Conservation (phyloP, 2,888 invertebrate genomes). For the Vesta saturnalis region DNA sequence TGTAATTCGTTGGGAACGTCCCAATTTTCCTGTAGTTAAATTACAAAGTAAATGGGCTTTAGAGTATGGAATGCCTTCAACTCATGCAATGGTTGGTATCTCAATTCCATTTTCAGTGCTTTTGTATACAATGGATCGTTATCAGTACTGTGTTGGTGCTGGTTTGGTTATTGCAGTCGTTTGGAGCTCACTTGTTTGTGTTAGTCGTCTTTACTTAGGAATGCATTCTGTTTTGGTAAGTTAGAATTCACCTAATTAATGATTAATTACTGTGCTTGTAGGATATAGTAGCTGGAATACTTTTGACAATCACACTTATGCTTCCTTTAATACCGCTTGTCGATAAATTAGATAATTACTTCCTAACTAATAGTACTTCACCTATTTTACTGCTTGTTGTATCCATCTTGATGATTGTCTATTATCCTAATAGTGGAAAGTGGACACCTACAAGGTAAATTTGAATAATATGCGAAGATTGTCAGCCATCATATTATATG, state of each 20-base stretch:
- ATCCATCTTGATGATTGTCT: constrained; percentile 76
- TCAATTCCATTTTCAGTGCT: constrained; percentile 88
- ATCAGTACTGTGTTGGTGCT: constrained; percentile 73
- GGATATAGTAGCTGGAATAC: constrained; percentile 85
- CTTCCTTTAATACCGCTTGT: constrained; percentile 78
- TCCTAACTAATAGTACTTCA: constrained; percentile 73
- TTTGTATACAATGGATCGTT: constrained; percentile 81
- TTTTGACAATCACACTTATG: constrained; percentile 74
- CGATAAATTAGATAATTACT: constrained; percentile 76
- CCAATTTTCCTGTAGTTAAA: constrained; percentile 83
- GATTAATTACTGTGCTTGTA: constrained; percentile 61
- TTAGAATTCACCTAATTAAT: constrained; percentile 33
- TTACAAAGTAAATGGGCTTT: constrained; percentile 89
- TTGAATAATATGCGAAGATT: too few species aligned
- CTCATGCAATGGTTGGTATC: constrained; percentile 91
- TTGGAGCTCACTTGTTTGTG: constrained; percentile 82
- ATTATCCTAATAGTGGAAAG: constrained; percentile 83
- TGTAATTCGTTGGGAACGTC: constrained; percentile 86
- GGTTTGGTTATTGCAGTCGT: constrained; percentile 69
- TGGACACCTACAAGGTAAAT: constrained; percentile 90
- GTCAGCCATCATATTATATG: too few species aligned
- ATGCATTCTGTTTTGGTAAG: constrained; percentile 92
- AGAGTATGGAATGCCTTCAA: constrained; percentile 96
- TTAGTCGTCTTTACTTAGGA: constrained; percentile 89
- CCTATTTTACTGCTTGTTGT: constrained; percentile 71